Percentiles rank a stretch among this genome's conserved stretches.
Evolutionary conservation across 2,113 vertebrate genomes (phyloP).

Genomic region (Sitta europaea): DNA sequence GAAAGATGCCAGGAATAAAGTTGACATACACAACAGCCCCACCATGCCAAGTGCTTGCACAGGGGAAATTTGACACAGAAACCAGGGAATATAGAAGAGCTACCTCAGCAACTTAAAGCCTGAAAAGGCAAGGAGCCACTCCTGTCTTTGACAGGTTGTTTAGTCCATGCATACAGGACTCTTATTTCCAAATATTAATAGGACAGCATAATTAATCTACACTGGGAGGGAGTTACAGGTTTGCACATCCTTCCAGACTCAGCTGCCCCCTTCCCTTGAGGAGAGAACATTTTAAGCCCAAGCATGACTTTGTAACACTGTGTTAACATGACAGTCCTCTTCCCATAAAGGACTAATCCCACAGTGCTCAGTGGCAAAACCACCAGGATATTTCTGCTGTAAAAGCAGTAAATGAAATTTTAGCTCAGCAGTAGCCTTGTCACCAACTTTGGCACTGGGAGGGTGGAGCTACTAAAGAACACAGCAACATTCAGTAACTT

Average conservation of each 20-base stretch:
- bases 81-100: not conserved
- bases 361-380: fast-evolving
- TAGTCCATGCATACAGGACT: not conserved
- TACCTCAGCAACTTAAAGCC: not conserved
- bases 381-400: not conserved
- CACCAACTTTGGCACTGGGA: fast-evolving
- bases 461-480: not conserved
- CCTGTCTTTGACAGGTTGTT: not conserved
- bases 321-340: not conserved
- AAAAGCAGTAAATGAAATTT: not conserved
- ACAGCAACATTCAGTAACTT: fast-evolving
- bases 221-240: not conserved
- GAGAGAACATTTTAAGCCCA: not conserved
- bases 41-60: not conserved
- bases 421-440: not conserved
- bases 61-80: not conserved
- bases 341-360: not conserved
- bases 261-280: not conserved
- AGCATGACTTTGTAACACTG: not conserved
- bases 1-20: not conserved
- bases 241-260: not conserved
- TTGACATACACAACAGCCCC: fast-evolving
- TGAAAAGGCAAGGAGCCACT: not conserved
- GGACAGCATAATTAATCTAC: not conserved
- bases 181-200: not conserved